Percentiles rank a stretch among this genome's conserved stretches.
phyloP scores from a whole-genome alignment of 2,113 vertebrate species.

The Limanda limanda region DNA sequence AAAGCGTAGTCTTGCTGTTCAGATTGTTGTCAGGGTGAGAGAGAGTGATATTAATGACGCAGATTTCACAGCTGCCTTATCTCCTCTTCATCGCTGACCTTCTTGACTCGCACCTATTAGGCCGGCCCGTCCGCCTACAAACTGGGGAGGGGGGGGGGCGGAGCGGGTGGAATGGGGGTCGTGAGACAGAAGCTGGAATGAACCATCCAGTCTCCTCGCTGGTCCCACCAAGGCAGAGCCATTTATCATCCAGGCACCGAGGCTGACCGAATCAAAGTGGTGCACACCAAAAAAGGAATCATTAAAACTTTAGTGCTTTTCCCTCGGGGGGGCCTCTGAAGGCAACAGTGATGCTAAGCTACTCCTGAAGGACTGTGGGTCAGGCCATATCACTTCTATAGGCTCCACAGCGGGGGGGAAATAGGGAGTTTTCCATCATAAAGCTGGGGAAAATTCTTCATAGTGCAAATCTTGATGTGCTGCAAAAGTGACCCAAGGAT shows the following conservation, averaged over 20 bases:
- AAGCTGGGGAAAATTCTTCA: neutral
- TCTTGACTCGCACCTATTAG: slow-evolving; percentile 65
- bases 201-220: slow-evolving; percentile 62
- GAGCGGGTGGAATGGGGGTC: slow-evolving; percentile 23
- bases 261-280: slow-evolving; percentile 73
- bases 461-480: slow-evolving; percentile 1
- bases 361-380: slow-evolving; percentile 49
- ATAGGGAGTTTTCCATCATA: slow-evolving; percentile 1
- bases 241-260: slow-evolving; percentile 80
- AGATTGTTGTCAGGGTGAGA: slow-evolving; percentile 47
- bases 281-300: slow-evolving; percentile 75
- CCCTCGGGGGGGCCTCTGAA: slow-evolving; percentile 56
- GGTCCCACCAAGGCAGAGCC: slow-evolving; percentile 67
- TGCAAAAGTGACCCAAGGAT: neutral
- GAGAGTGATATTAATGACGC: slow-evolving; percentile 66
- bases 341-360: slow-evolving; percentile 54
- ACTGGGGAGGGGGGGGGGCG: neutral
- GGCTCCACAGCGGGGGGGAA: slow-evolving; percentile 3
- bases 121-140: slow-evolving; percentile 46
- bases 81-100: slow-evolving; percentile 59
- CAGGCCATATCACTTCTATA: slow-evolving; percentile 20
- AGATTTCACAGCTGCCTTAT: slow-evolving; percentile 56
- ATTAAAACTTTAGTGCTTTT: slow-evolving; percentile 80
- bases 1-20: neutral
- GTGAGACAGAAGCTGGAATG: slow-evolving; percentile 51